phyloP scores from a whole-genome alignment of 2,797 vertebrate genomes.

The Labroides dimidiatus region DNA sequence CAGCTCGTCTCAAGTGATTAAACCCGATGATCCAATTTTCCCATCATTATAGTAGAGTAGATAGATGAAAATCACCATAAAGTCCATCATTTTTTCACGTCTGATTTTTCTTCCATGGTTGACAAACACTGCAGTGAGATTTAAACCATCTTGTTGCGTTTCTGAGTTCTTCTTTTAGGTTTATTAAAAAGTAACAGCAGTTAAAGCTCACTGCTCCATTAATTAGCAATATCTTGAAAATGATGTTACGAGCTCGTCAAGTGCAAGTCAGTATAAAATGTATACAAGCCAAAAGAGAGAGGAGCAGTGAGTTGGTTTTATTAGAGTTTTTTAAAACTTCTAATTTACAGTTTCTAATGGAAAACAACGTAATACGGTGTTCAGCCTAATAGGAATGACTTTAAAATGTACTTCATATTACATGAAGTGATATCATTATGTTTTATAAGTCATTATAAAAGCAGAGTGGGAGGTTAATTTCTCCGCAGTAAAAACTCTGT shows the following conservation, averaged over 20 bases:
- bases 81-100: too few relatives aligned
- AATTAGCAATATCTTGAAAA: background rate
- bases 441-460: background rate
- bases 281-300: background rate
- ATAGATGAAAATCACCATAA: too few relatives aligned
- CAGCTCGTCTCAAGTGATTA: too few relatives aligned
- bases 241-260: background rate
- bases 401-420: background rate
- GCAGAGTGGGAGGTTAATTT: background rate
- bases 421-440: background rate
- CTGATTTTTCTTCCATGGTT: too few relatives aligned
- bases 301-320: background rate
- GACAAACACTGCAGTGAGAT: too few relatives aligned
- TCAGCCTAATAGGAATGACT: background rate
- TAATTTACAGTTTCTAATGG: constrained; percentile 1
- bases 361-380: background rate
- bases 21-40: too few relatives aligned
- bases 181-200: background rate
- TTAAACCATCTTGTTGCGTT: background rate
- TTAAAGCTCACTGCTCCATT: background rate
- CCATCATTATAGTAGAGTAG: too few relatives aligned
- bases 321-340: background rate
- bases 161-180: background rate
- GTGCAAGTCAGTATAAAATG: background rate
- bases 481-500: background rate